Evolutionary conservation across 1,140 invertebrate species (phyloP).

Genomic region (Plutomurus gul): DNA sequence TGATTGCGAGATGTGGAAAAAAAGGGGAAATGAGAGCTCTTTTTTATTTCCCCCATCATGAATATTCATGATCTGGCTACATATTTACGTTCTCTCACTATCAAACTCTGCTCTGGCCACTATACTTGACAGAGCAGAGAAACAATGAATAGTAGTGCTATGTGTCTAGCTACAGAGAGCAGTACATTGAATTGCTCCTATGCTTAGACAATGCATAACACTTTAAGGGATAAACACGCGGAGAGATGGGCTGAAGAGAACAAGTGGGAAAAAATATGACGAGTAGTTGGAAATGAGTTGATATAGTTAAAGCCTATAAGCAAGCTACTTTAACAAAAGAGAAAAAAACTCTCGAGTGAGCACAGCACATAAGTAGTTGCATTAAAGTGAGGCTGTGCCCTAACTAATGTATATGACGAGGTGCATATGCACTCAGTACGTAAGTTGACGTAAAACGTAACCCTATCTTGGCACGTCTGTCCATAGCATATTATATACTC

Average conservation of each 20-base stretch:
- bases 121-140: too few species aligned
- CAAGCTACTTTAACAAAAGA: constrained; percentile 4
- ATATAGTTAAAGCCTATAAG: constrained; percentile 5
- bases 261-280: constrained; percentile 9
- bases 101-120: too few species aligned
- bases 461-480: not conserved
- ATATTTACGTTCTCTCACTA: constrained; percentile 31
- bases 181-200: not conserved
- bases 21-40: constrained; percentile 46
- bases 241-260: not conserved
- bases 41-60: constrained; percentile 44
- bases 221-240: constrained; percentile 7
- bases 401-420: constrained; percentile 21
- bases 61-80: constrained; percentile 39
- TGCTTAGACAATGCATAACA: not conserved
- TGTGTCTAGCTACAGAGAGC: too few species aligned
- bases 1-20: constrained; percentile 40
- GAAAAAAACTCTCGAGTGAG: not conserved
- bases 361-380: constrained; percentile 11
- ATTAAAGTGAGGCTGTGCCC: constrained; percentile 13
- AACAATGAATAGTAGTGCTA: too few species aligned
- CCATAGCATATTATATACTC: too few species aligned
- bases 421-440: not conserved
- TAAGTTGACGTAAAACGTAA: not conserved
- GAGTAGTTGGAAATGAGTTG: constrained; percentile 1